These are phyloP conservation scores for Aix galericulata DNA, from an alignment of 2,113 vertebrate genomes.

Conservation along the genomic window DNA sequence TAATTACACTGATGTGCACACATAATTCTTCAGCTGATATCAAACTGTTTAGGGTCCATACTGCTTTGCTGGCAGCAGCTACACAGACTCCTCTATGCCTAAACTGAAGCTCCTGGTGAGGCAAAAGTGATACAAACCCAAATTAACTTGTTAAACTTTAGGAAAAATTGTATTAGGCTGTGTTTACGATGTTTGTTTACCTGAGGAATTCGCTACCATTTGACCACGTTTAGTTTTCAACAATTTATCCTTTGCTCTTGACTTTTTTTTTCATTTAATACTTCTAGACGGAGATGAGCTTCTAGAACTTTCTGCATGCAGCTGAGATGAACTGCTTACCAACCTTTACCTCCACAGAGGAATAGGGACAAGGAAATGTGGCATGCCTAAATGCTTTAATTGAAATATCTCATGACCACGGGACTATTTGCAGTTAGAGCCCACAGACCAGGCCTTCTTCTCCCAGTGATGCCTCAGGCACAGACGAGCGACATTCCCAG, in stretches of 20 bases:
- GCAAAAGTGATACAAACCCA: neutral
- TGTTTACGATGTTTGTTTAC: neutral
- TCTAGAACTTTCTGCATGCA: neutral
- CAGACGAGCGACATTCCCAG: too few species aligned
- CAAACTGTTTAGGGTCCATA: neutral
- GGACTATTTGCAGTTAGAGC: accelerated
- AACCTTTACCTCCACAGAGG: neutral
- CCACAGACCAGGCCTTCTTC: neutral
- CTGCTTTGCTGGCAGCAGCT: neutral
- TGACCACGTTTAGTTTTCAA: neutral
- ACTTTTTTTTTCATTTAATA: neutral
- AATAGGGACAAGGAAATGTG: neutral
- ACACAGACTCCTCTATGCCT: neutral
- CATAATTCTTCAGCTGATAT: neutral
- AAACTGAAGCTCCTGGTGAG: neutral
- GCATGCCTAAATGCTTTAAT: neutral
- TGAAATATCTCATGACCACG: neutral
- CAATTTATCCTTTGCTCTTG: neutral
- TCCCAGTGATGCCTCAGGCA: neutral
- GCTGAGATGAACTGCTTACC: neutral
- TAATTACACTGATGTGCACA: neutral
- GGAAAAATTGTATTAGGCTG: neutral
- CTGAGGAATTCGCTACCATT: neutral
- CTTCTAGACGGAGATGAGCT: neutral
- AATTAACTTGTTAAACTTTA: neutral